Percentiles rank a stretch among this genome's conserved stretches.
Evolutionary conservation across 2,888 invertebrate genomes (phyloP).

Genomic region (Dicranocentrus wangi): DNA sequence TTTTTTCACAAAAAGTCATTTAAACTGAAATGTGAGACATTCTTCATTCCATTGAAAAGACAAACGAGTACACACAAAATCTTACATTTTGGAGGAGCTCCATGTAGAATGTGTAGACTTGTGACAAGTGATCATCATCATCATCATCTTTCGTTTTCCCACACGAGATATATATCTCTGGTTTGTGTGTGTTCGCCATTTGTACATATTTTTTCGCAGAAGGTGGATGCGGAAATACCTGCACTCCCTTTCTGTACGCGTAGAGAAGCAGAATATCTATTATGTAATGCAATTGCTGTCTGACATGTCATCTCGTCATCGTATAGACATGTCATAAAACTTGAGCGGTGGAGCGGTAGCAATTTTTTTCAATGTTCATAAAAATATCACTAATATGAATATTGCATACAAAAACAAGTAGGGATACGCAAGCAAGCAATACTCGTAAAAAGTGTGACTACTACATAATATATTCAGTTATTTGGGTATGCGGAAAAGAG

Average conservation of each 20-base stretch:
- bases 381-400: not conserved
- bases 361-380: not conserved
- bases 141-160: slow-evolving; percentile 2
- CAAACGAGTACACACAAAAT: not conserved
- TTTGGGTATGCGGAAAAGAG: too few relatives aligned
- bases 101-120: not conserved
- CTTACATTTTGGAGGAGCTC: not conserved
- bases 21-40: slow-evolving; percentile 22
- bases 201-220: not conserved
- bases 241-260: too few relatives aligned
- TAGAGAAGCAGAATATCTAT: slow-evolving; percentile 5
- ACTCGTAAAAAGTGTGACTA: too few relatives aligned
- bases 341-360: not conserved
- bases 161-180: slow-evolving; percentile 1
- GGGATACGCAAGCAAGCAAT: too few relatives aligned
- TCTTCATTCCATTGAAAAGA: slow-evolving; percentile 20
- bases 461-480: too few relatives aligned
- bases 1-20: slow-evolving; percentile 15
- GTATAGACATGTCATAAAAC: slow-evolving; percentile 29
- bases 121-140: slow-evolving; percentile 20
- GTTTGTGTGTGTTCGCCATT: not conserved
- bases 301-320: slow-evolving; percentile 19
- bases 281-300: slow-evolving; percentile 35
- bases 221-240: slow-evolving; percentile 30
- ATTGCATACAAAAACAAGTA: too few relatives aligned